phyloP scores from a whole-genome alignment of 2,888 invertebrate genomes.

The Patella pellucida region DNA sequence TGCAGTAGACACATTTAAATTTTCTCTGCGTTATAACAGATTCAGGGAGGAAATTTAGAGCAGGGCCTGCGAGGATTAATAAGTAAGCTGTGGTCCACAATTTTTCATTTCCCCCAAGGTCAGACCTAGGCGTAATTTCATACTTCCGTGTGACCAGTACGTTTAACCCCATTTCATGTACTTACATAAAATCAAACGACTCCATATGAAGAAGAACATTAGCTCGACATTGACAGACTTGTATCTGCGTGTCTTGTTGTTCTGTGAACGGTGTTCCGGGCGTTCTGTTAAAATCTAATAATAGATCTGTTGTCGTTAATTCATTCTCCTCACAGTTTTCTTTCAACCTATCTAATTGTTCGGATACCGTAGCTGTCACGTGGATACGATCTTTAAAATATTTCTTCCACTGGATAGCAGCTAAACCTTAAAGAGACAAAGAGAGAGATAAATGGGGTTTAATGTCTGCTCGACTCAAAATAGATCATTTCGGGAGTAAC shows the following conservation, averaged over 20 bases:
- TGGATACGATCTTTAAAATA: constrained; percentile 20
- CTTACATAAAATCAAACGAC: constrained; percentile 61
- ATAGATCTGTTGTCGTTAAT: constrained; percentile 4
- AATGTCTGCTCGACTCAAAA: too few relatives aligned
- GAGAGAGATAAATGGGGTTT: too few relatives aligned
- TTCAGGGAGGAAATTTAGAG: too few relatives aligned
- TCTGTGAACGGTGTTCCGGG: constrained; percentile 39
- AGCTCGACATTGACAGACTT: constrained; percentile 42
- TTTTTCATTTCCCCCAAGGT: too few relatives aligned
- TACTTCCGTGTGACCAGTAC: too few relatives aligned
- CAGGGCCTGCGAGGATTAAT: too few relatives aligned
- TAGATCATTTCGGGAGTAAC: too few relatives aligned
- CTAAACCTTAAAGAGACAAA: constrained; percentile 20
- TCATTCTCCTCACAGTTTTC: constrained; percentile 30
- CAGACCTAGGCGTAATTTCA: too few relatives aligned
- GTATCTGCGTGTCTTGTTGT: constrained; percentile 42
- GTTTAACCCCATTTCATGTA: background rate
- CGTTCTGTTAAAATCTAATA: constrained; percentile 35
- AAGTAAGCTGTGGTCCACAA: too few relatives aligned
- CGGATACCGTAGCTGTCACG: constrained; percentile 31
- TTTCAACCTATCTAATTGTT: constrained; percentile 19
- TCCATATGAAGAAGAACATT: constrained; percentile 51
- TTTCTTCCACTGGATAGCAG: constrained; percentile 36
- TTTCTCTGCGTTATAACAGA: too few relatives aligned
- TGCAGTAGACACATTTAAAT: too few relatives aligned